A percentile compares a stretch with the other conserved stretches of the same genome.
phyloP scores from a whole-genome alignment of 1,140 invertebrate species.

The Diabrotica undecimpunctata region DNA sequence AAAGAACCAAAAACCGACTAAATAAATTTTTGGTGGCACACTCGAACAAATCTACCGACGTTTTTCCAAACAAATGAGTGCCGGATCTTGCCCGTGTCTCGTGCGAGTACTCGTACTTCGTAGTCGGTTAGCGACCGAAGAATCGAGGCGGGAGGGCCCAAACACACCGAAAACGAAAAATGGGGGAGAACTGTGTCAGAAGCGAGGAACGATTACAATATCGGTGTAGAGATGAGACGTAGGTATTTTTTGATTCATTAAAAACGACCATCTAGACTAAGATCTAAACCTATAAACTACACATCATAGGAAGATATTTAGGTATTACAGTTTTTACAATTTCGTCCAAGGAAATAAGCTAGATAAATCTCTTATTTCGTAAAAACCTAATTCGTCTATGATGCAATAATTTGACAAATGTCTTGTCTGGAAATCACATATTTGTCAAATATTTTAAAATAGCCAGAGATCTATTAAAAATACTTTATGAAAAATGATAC shows the following conservation, averaged over 20 bases:
- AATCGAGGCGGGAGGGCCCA: constrained; percentile 1
- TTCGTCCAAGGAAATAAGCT: too few species aligned
- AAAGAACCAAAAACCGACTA: neutral
- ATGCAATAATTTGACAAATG: too few species aligned
- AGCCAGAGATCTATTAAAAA: too few species aligned
- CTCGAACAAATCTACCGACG: neutral
- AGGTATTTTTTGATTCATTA: neutral
- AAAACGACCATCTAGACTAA: too few species aligned
- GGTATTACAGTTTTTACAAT: too few species aligned
- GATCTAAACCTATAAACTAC: too few species aligned
- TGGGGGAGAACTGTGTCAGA: constrained; percentile 1
- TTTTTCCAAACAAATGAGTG: constrained; percentile 1
- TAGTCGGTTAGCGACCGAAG: constrained; percentile 1
- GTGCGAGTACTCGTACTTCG: neutral
- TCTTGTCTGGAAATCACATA: too few species aligned
- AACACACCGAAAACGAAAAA: constrained; percentile 2
- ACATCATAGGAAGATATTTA: too few species aligned
- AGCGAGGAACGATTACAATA: neutral
- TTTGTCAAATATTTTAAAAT: too few species aligned
- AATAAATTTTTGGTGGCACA: neutral
- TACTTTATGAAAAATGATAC: too few species aligned
- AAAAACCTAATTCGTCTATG: too few species aligned
- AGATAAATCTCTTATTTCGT: too few species aligned
- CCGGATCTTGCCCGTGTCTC: neutral
- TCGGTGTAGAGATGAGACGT: neutral